These are phyloP conservation scores for Eudyptes chrysolophus DNA, from an alignment of 2,113 vertebrate species.

Conservation along the genomic window DNA sequence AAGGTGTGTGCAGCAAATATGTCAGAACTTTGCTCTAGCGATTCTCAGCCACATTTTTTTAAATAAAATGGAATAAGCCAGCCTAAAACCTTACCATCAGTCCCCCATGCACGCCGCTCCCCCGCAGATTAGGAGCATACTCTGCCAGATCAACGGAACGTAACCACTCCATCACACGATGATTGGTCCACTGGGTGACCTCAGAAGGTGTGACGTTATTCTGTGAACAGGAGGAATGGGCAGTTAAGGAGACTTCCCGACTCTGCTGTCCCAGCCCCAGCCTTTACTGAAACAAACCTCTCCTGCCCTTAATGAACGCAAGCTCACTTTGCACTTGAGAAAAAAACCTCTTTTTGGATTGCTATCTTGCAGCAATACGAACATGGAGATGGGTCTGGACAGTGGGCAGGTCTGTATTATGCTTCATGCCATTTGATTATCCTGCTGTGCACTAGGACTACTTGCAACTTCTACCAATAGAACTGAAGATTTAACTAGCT, in stretches of 20 bases:
- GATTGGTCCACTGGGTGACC: slow-evolving; percentile 97
- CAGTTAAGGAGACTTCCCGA: not conserved
- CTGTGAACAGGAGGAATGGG: slow-evolving; percentile 61
- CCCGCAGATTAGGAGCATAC: slow-evolving; percentile 95
- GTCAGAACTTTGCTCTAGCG: not conserved
- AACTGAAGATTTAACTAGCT: not conserved
- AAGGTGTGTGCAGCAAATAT: not conserved
- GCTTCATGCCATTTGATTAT: not conserved
- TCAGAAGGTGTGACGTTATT: slow-evolving; percentile 86
- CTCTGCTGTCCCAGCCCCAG: not conserved
- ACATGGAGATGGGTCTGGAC: not conserved
- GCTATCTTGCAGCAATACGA: not conserved
- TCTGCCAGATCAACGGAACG: slow-evolving; percentile 94
- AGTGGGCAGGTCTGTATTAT: not conserved
- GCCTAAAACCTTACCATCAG: slow-evolving; percentile 84
- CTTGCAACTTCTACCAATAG: not conserved
- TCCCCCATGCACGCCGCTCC: slow-evolving; percentile 95
- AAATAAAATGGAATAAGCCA: not conserved
- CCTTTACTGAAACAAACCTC: not conserved
- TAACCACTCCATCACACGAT: slow-evolving; percentile 98
- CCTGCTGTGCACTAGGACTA: not conserved
- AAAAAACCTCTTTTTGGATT: not conserved
- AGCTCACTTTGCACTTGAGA: not conserved
- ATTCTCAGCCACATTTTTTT: not conserved
- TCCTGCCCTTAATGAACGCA: not conserved